Evolutionary conservation across 2,113 vertebrate species (phyloP), one percentile per base, ranked within the genome.

Genomic region (Lethenteron camtschaticum): DNA sequence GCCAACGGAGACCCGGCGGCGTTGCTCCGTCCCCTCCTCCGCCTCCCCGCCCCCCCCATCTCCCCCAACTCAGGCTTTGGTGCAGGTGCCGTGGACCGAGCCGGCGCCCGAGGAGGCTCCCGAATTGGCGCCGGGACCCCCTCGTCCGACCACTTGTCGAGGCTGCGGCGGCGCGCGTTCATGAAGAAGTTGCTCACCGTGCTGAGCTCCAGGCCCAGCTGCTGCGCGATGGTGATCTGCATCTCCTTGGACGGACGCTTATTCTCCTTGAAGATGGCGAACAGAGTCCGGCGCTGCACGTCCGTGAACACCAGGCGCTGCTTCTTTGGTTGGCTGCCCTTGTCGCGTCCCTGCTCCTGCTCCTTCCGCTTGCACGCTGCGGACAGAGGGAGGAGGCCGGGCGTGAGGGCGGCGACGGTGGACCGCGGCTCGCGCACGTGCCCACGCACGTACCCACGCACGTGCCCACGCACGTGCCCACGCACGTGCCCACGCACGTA

Each of bases 131-230:
- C 85, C 83, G 75, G 41, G 41, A 41, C 41, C 41, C 41, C 89
- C 69, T 99, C 92, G 69, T 97, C 94, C 79, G 91, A 85, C 94
- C 94, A 99, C 78, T 99, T 99, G 79, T 99, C 94, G 75, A 96
- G 84, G 81, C 94, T 99, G 78, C 94, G 84, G 77, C 94, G 85
- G 63, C 94, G 83, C 9, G 94, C 94, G 24, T 99, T 99, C 94
- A 99, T 99, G 80, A 99, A 99, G 85, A 99, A 99, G 82, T 99
- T 99, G 85, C 90, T 96, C 83, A 96, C 90, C 9, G 94, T 99
- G 80, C 92, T 83, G 77, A 96, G 83, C 85, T 99, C 94, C 77
- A 99, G 80, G 74, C 92, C 92, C 69, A 99, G 84, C 84, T 99
- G 94, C 85, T 99, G 94, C 75, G 92, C 89, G 76, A 99, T 99